Conservation (phyloP, 1,140 invertebrate species). For the Apis cerana region DNA sequence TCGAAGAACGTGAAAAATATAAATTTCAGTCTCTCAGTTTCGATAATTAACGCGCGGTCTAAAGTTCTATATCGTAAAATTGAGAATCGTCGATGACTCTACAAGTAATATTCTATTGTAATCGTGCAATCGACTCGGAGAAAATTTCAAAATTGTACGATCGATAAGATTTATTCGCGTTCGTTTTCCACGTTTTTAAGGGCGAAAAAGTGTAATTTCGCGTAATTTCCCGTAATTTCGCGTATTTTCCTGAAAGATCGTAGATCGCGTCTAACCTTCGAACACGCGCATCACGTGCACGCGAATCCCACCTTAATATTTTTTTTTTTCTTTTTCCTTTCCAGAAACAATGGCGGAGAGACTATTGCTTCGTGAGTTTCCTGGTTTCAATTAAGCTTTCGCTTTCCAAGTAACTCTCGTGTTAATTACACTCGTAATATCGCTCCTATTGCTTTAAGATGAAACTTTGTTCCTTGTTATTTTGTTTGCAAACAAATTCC, state of each 20-base stretch:
- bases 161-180: too few relatives aligned
- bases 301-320: slow-evolving; percentile 29
- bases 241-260: slow-evolving; percentile 24
- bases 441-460: neutral
- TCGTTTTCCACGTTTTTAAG: slow-evolving; percentile 5
- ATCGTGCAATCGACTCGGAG: too few relatives aligned
- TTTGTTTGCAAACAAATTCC: neutral
- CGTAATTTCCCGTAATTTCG: slow-evolving; percentile 33
- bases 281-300: slow-evolving; percentile 36
- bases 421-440: slow-evolving; percentile 13
- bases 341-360: slow-evolving; percentile 31
- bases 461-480: neutral
- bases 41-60: too few relatives aligned
- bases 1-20: too few relatives aligned
- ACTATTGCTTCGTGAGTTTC: slow-evolving; percentile 19
- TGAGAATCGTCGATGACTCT: too few relatives aligned
- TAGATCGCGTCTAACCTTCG: slow-evolving; percentile 36
- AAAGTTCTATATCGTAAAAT: too few relatives aligned
- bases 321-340: neutral
- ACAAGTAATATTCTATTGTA: too few relatives aligned
- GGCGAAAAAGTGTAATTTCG: neutral
- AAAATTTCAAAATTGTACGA: neutral
- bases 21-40: too few relatives aligned
- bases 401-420: slow-evolving; percentile 33
- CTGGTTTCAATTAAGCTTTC: slow-evolving; percentile 41